Base-by-base conservation (phyloP, 2,113 vertebrate genomes). In the Phoenicopterus ruber region DNA sequence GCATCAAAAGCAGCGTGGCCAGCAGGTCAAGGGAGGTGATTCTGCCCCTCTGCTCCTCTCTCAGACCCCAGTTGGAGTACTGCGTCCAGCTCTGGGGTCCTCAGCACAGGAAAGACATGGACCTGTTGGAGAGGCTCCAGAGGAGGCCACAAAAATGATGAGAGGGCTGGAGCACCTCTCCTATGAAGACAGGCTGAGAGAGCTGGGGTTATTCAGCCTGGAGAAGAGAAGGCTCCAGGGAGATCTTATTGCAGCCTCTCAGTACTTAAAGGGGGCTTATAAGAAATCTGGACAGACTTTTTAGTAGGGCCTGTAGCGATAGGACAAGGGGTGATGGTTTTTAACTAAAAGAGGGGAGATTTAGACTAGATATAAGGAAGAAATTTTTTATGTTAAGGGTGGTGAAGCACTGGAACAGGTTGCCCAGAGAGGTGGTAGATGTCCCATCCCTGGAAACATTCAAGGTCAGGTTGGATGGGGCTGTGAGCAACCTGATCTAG, bases 401-500 rank as follows among this genome's bases (percentile, higher is more conserved):
- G 22, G 11, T 59, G 31, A 70, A 79, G 32, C 10, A 12, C 24
- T 17, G 34, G 25, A 25, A 34, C 1, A 44, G n/a, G 10, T 54
- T 54, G 5, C 5, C 13, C 18, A n/a, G 21, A 36, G 36, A 32
- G 16, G 32, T 17, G 4, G 15, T 52, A 18, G 7, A 14, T 34
- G 9, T 31, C 8, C n/a, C 31, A 29, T 58, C 12, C 29, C 19
- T 42, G 31, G 42, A 38, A n/a, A 25, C 17, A 18, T 36, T 32
- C 4, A 15, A 82, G 32, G 32, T 19, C 17, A 44, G 26, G 36
- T 3, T 44, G 26, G 26, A 28, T 0, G 1, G 20, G 26, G 9
- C 25, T 36, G 32, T 31, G n/a, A 36, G 50, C 32, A 32, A 7
- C 7, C 10, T 9, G 10, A 17, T 57, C 10, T 25, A 19, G 29